These are phyloP conservation scores for Xylocampa areola DNA, from an alignment of 2,888 invertebrate genomes.

Conservation along the genomic window DNA sequence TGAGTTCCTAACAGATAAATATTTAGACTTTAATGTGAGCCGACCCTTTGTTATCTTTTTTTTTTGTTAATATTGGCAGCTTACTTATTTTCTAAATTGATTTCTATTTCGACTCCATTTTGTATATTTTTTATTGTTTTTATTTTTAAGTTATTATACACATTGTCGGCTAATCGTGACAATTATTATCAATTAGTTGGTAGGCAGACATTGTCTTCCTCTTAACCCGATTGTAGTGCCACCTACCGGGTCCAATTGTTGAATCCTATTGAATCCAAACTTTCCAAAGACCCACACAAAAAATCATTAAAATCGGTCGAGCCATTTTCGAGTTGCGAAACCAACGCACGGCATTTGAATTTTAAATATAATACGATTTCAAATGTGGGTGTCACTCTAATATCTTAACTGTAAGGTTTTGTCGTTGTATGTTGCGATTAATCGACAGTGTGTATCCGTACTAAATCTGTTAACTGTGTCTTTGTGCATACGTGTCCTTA, in stretches of 20 bases:
- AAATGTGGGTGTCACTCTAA: neutral
- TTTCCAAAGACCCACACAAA: no score
- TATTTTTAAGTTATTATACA: slow-evolving; percentile 4
- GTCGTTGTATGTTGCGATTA: neutral
- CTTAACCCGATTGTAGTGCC: no score
- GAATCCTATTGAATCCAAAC: no score
- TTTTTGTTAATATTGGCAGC: slow-evolving; percentile 39
- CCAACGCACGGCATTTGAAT: no score
- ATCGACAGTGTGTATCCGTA: slow-evolving; percentile 18
- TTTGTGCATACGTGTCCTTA: slow-evolving; percentile 36
- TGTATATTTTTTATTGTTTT: slow-evolving; percentile 39
- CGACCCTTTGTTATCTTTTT: slow-evolving; percentile 22
- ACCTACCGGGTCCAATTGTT: no score
- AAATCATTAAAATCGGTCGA: no score
- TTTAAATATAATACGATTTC: no score
- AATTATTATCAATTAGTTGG: no score
- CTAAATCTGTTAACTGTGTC: slow-evolving; percentile 21
- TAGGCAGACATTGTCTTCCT: no score
- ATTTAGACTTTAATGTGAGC: slow-evolving; percentile 27
- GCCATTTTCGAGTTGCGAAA: no score
- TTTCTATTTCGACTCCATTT: slow-evolving; percentile 7
- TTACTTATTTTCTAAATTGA: slow-evolving; percentile 16
- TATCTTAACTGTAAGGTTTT: neutral
- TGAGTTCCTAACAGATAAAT: slow-evolving; percentile 35
- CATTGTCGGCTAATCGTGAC: slow-evolving; percentile 23